Evolutionary conservation across 2,113 vertebrate species (phyloP), one percentile per base, ranked within the genome.

Genomic region (western clawed frog (Xenopus tropicalis)): DNA sequence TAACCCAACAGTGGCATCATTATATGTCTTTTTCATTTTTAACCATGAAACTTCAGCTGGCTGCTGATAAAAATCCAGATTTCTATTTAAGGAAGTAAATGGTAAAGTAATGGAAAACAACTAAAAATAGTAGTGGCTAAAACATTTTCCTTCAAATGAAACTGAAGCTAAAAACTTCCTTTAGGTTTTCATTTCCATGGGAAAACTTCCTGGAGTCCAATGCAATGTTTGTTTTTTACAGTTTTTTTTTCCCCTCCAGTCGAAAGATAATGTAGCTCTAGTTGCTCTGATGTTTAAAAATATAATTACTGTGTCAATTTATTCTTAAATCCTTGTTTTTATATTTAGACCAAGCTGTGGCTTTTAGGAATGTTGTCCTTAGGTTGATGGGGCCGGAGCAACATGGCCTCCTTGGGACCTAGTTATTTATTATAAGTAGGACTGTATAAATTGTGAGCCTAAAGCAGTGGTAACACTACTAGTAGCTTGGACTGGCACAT

Each of bases 51-150:
- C 65, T 20, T 17, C 70, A 80, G 75, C 22, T 80, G 62, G 63
- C 0, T 81, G 78, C 54, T 69, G 58, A 73, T 82, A 0, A 12
- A 82, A 81, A 80, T 78, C 66, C 62, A 81, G 77, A 85, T 82
- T 81, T 75, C 82, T 87, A 82, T 86, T 86, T 82, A 84, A 80
- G 86, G 86, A 84, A 81, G 81, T 79, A 82, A 81, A 80, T 70
- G 80, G 68, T 80, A 82, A 87, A 86, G 82, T 79, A 74, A 84
- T 80, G 82, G 80, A 82, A 85, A 87, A 63, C 66, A 79, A 76
- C 82, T 87, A 84, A 87, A 83, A 86, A 87, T 86, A 86, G 70
- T 77, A 83, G 79, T 70, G 80, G 80, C 79, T 80, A 82, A 80
- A 72, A 66, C 61, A 25, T 0, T 0, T 77, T 84, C 74, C 63